Percentiles rank a stretch among this genome's conserved stretches.
These are phyloP conservation scores for Diplolepis rosae DNA, from an alignment of 2,888 invertebrate species.

Conservation along the genomic window DNA sequence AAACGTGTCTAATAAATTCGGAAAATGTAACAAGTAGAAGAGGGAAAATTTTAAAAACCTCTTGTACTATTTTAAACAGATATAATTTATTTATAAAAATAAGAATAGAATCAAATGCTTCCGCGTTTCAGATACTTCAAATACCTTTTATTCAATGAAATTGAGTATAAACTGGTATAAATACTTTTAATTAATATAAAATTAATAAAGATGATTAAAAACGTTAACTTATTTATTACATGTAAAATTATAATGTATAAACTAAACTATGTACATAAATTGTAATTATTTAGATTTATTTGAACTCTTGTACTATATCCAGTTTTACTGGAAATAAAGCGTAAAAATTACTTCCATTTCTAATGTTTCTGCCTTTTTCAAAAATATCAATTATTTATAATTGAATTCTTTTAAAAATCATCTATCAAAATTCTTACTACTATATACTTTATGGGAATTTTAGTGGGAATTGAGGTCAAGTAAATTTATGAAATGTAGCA, in stretches of 20 bases:
- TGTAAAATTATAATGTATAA: neutral
- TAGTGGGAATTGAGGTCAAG: no score
- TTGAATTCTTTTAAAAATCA: no score
- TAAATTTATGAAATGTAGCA: no score
- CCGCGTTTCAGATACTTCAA: neutral
- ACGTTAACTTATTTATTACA: neutral
- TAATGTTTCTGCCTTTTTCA: neutral
- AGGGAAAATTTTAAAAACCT: no score
- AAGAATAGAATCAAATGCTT: neutral
- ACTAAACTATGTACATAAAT: conserved; percentile 11
- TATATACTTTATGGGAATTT: no score
- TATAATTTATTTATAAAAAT: conserved; percentile 15
- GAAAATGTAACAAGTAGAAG: no score
- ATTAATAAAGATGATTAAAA: neutral
- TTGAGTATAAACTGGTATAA: neutral
- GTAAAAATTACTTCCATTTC: neutral
- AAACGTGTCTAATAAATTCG: no score
- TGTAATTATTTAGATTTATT: neutral
- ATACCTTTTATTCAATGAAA: neutral
- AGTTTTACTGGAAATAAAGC: neutral
- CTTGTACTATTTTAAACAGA: conserved; percentile 1
- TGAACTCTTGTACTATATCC: neutral
- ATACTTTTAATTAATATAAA: no score
- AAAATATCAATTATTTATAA: no score
- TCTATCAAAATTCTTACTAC: no score